phyloP scores from a whole-genome alignment of 2,113 vertebrate genomes.

The Mixornis gularis region DNA sequence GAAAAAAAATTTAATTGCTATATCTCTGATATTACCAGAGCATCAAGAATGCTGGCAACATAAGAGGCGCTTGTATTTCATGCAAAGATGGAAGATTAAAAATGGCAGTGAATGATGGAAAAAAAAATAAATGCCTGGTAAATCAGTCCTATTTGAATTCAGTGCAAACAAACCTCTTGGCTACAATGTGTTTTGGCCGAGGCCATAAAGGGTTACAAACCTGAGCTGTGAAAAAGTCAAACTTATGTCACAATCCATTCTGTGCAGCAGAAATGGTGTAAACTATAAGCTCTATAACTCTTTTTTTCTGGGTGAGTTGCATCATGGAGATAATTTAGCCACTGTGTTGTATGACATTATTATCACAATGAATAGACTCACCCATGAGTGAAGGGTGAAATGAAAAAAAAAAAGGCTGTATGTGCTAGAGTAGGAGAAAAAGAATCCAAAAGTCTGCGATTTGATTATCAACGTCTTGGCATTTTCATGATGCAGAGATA shows the following conservation, averaged over 20 bases:
- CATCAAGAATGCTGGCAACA: not conserved
- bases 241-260: not conserved
- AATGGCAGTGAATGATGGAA: not conserved
- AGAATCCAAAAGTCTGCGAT: not conserved
- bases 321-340: not conserved
- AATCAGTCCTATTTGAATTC: not conserved
- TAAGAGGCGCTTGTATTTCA: not conserved
- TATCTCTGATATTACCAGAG: not conserved
- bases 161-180: not conserved
- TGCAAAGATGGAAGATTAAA: not conserved
- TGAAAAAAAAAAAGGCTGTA: not conserved
- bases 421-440: not conserved
- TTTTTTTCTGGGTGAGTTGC: not conserved
- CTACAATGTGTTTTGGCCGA: not conserved
- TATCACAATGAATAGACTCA: not conserved
- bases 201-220: not conserved
- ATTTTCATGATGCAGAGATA: not conserved
- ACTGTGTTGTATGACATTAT: not conserved
- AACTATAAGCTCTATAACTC: not conserved
- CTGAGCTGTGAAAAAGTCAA: not conserved
- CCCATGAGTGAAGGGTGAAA: not conserved
- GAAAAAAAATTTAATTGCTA: slow-evolving; percentile 24
- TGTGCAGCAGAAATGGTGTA: not conserved
- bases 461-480: not conserved
- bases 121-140: not conserved